phyloP scores from a whole-genome alignment of 2,797 vertebrate genomes.

The Anableps anableps region DNA sequence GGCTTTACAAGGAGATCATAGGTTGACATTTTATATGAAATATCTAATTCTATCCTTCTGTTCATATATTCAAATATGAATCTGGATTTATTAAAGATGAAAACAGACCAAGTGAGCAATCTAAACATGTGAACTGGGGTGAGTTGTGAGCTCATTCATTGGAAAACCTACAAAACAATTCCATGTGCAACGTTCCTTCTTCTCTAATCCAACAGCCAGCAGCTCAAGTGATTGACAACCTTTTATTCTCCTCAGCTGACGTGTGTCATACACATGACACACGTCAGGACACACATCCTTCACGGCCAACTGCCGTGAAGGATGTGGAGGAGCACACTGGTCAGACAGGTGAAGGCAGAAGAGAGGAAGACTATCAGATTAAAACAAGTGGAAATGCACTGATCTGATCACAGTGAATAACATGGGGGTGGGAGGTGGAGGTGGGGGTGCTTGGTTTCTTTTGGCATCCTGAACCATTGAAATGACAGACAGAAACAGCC shows the following conservation, averaged over 20 bases:
- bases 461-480: constrained; percentile 8
- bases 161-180: neutral
- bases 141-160: neutral
- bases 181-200: neutral
- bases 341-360: neutral
- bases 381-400: constrained; percentile 5
- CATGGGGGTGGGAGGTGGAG: too few species aligned
- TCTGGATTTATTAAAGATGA: neutral
- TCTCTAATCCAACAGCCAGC: constrained; percentile 4
- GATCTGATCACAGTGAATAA: constrained; percentile 19
- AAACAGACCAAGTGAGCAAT: neutral
- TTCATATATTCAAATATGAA: neutral
- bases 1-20: neutral
- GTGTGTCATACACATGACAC: too few species aligned
- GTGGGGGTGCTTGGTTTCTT: neutral
- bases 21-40: neutral
- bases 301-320: too few species aligned
- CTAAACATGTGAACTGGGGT: neutral
- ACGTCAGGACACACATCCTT: too few species aligned
- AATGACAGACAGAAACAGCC: constrained; percentile 16
- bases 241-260: neutral
- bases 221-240: neutral
- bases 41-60: neutral
- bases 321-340: neutral
- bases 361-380: neutral